A percentile compares a stretch with the other conserved stretches of the same genome.
phyloP scores from a whole-genome alignment of 2,797 vertebrate genomes.

The Parauchenoglanis ngamensis region DNA sequence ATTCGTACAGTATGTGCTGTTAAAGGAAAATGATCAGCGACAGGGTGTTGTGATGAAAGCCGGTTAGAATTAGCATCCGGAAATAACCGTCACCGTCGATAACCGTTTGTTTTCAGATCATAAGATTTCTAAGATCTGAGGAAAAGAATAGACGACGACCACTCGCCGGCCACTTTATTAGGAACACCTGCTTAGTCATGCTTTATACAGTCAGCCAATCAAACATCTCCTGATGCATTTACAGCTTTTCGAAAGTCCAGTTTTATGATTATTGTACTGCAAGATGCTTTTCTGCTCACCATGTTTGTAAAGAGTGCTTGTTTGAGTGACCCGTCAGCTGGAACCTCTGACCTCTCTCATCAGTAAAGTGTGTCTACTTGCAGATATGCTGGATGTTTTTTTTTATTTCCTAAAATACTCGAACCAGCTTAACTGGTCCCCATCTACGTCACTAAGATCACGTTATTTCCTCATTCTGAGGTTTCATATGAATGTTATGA shows the following conservation, averaged over 20 bases:
- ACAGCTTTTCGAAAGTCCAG: not conserved
- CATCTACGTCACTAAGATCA: not conserved
- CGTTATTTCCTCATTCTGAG: not conserved
- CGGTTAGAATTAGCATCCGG: not conserved
- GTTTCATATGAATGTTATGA: not conserved
- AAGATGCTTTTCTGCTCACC: not conserved
- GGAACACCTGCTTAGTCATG: not conserved
- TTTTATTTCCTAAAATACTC: not conserved
- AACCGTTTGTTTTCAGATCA: not conserved
- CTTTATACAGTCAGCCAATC: not conserved
- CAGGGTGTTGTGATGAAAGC: not conserved
- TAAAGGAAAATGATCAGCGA: not conserved
- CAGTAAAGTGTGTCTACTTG: no score
- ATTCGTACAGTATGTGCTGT: not conserved
- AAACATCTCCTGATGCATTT: not conserved
- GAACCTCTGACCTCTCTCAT: no score
- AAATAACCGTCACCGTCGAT: not conserved
- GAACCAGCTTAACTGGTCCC: not conserved
- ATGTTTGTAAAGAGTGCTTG: not conserved
- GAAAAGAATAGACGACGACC: not conserved
- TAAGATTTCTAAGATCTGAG: not conserved
- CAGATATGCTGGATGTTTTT: no score
- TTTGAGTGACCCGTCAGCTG: not conserved
- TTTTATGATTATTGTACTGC: not conserved
- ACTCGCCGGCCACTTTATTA: no score